These are phyloP conservation scores for Frieseomelitta varia DNA, from an alignment of 1,140 invertebrate species.

Conservation along the genomic window DNA sequence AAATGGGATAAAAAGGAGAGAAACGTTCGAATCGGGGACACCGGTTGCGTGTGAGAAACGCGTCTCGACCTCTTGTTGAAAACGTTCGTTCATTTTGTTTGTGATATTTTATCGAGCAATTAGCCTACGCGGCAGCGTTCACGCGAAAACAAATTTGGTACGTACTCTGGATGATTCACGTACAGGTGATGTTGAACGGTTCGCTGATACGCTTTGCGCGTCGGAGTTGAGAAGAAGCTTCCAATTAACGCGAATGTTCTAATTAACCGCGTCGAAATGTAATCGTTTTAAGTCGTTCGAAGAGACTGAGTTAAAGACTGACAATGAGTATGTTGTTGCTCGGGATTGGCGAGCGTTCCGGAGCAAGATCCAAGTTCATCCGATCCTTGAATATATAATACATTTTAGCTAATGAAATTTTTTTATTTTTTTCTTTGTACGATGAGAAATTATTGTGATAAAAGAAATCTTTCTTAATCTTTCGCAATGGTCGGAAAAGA, in stretches of 20 bases:
- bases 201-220: not conserved
- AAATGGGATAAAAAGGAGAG: not conserved
- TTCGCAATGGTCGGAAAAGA: too few species aligned
- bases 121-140: not conserved
- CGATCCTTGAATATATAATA: too few species aligned
- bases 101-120: not conserved
- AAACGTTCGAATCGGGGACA: constrained; percentile 27
- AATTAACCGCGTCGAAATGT: not conserved
- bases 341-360: not conserved
- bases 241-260: not conserved
- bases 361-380: not conserved
- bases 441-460: too few species aligned
- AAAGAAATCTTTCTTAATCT: too few species aligned
- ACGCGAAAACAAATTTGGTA: not conserved
- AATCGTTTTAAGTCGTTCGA: not conserved
- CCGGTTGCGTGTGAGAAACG: constrained; percentile 3
- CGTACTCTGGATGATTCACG: not conserved
- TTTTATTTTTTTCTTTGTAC: too few species aligned
- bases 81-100: not conserved
- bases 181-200: not conserved
- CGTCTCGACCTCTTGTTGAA: not conserved
- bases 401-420: too few species aligned
- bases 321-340: too few species aligned
- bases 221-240: not conserved
- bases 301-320: not conserved